Conservation (phyloP, 2,113 vertebrate genomes). For the Myanophis thanlyinensis region DNA sequence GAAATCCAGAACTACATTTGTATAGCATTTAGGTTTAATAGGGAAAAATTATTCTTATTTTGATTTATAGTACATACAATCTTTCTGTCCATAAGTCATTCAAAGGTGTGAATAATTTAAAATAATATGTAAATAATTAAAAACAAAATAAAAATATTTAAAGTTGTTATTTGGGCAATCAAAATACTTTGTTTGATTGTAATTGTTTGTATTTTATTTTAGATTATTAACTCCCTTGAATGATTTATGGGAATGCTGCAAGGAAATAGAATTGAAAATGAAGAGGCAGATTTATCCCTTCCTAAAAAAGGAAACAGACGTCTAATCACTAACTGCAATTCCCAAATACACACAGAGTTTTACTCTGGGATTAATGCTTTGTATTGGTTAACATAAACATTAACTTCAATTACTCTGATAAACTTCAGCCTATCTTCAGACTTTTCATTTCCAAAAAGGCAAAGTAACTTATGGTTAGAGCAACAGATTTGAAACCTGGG, state of each 20-base stretch:
- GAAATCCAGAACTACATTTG: neutral
- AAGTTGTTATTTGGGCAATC: neutral
- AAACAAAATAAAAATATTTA: neutral
- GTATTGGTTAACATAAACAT: neutral
- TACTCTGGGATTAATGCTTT: neutral
- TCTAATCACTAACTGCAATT: neutral
- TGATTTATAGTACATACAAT: neutral
- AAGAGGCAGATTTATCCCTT: neutral
- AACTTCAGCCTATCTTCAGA: neutral
- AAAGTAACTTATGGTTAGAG: neutral
- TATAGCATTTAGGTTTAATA: neutral
- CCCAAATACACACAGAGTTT: neutral
- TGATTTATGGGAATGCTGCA: neutral
- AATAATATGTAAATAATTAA: neutral
- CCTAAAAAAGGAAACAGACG: neutral
- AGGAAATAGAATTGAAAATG: neutral
- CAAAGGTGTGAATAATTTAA: neutral
- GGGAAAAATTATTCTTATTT: neutral
- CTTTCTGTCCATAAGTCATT: neutral
- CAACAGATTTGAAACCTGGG: neutral
- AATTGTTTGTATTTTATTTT: neutral
- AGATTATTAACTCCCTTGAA: neutral
- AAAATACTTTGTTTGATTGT: neutral
- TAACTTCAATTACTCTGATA: neutral
- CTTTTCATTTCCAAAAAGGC: neutral